Conservation (phyloP, 2,797 vertebrate genomes). For the Enteromius anoplus region DNA sequence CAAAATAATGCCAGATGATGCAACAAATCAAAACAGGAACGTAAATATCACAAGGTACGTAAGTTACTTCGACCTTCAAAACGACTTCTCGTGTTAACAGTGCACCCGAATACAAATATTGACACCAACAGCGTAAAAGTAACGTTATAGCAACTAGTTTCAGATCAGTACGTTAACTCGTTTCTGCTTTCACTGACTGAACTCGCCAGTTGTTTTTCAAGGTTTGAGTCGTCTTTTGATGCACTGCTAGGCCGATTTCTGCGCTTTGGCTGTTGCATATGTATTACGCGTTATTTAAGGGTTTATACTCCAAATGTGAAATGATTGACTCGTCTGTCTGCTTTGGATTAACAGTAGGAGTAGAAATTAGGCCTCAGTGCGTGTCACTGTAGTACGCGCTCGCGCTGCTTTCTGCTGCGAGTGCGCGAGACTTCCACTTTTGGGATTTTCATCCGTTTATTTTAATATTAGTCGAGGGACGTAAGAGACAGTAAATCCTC, state of each 20-base stretch:
- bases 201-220: neutral
- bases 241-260: neutral
- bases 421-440: neutral
- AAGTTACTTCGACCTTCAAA: neutral
- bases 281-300: neutral
- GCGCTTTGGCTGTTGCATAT: neutral
- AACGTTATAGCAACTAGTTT: neutral
- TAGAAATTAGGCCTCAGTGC: constrained; percentile 34
- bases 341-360: constrained; percentile 8
- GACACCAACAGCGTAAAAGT: neutral
- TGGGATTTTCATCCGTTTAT: neutral
- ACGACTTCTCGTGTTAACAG: no score
- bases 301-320: neutral
- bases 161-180: neutral
- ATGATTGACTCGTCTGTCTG: neutral
- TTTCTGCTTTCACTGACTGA: neutral
- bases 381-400: constrained; percentile 16
- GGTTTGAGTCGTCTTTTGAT: neutral
- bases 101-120: neutral
- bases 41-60: constrained; percentile 74
- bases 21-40: constrained; percentile 64
- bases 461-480: neutral
- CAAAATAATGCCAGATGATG: constrained; percentile 80
- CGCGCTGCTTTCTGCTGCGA: neutral
- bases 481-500: neutral